Evolutionary conservation across 2,113 vertebrate genomes (phyloP).

Genomic region (Sebastes schlegelii): DNA sequence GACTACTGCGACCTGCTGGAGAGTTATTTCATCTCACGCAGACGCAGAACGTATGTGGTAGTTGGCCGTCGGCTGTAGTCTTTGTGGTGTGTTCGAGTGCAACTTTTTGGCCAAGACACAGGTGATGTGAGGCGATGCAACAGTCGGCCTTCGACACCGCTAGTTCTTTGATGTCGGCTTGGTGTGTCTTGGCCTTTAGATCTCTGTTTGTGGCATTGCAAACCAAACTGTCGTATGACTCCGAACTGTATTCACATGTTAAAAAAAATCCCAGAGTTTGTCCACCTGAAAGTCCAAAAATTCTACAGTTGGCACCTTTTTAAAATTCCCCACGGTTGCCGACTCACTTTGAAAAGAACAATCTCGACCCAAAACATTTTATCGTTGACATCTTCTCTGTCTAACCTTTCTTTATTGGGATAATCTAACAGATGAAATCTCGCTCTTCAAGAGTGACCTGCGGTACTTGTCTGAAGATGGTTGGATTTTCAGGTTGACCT

Average conservation of each 20-base stretch:
- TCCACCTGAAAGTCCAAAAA: neutral
- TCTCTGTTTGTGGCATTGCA: neutral
- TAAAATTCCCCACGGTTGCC: conserved; percentile 6
- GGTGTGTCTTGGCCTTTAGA: neutral
- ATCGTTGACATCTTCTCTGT: conserved; percentile 48
- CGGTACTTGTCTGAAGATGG: conserved; percentile 46
- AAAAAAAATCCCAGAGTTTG: neutral
- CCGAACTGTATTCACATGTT: neutral
- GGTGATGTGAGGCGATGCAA: too few relatives aligned
- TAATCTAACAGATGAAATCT: conserved; percentile 71
- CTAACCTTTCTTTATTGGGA: conserved; percentile 75
- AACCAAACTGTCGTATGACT: neutral
- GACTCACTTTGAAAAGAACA: conserved; percentile 18
- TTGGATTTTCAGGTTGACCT: conserved; percentile 72
- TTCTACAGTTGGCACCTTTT: conserved; percentile 4
- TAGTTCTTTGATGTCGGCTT: too few relatives aligned
- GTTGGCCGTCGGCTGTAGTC: too few relatives aligned
- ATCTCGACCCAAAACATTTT: conserved; percentile 43
- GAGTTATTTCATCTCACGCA: too few relatives aligned
- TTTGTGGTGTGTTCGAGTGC: too few relatives aligned
- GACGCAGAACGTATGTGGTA: too few relatives aligned
- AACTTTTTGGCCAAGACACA: too few relatives aligned
- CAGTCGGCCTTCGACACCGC: too few relatives aligned
- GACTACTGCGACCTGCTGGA: too few relatives aligned
- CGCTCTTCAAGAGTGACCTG: conserved; percentile 45